phyloP scores from a whole-genome alignment of 2,888 invertebrate genomes.

The Slavum lentiscoides region DNA sequence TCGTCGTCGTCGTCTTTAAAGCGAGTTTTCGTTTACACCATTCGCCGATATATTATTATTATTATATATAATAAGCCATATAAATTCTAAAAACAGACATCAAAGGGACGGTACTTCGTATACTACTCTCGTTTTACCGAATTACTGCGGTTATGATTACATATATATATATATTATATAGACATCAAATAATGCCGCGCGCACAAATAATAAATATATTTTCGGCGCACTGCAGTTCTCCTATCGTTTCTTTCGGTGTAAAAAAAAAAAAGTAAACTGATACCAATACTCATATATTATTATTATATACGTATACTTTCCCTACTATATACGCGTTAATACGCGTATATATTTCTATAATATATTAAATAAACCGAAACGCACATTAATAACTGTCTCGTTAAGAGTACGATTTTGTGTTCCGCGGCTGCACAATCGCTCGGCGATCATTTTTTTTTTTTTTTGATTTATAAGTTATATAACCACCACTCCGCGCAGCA shows the following conservation, averaged over 20 bases:
- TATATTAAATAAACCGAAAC: slow-evolving; percentile 26
- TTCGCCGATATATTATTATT: neutral
- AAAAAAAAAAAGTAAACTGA: neutral
- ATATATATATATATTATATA: too few relatives aligned
- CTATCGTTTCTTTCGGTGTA: slow-evolving; percentile 2
- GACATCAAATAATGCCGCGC: slow-evolving; percentile 5
- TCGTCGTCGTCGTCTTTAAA: slow-evolving; percentile 35
- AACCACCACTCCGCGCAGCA: neutral
- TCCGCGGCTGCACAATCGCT: slow-evolving; percentile 21
- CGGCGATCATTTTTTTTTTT: neutral
- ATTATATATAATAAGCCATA: slow-evolving; percentile 51
- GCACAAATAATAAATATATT: neutral
- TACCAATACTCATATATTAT: neutral
- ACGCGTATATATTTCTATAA: neutral
- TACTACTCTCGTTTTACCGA: slow-evolving; percentile 29
- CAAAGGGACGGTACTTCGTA: slow-evolving; percentile 35
- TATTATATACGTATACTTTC: neutral
- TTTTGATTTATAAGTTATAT: slow-evolving; percentile 44
- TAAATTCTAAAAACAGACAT: slow-evolving; percentile 48
- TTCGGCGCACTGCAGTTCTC: slow-evolving; percentile 1
- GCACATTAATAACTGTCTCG: slow-evolving; percentile 44
- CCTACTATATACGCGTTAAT: neutral
- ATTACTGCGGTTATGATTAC: slow-evolving; percentile 25
- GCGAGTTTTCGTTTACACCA: slow-evolving; percentile 32
- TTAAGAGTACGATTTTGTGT: slow-evolving; percentile 35